Percentiles rank a stretch among this genome's conserved stretches.
phyloP scores from a whole-genome alignment of 2,113 vertebrate genomes.

The Tylochromis polylepis region DNA sequence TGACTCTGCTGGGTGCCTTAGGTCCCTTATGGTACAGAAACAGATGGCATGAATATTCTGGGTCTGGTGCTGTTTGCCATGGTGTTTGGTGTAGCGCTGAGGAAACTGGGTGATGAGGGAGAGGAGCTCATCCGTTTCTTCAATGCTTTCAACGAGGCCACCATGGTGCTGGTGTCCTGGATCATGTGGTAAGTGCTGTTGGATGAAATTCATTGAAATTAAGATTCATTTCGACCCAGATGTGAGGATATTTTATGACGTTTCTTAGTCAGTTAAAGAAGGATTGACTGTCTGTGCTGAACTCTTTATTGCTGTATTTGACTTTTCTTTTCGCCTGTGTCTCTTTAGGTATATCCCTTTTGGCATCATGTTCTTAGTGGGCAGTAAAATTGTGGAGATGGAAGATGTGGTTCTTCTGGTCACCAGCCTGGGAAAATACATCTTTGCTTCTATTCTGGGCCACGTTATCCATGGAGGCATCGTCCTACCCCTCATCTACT shows the following conservation, averaged over 20 bases:
- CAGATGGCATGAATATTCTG: slow-evolving; percentile 96
- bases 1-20: slow-evolving; percentile 46
- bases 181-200: slow-evolving; percentile 92
- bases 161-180: slow-evolving; percentile 98
- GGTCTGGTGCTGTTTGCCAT: slow-evolving; percentile 93
- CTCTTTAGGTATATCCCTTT: slow-evolving; percentile 89
- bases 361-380: slow-evolving; percentile 95
- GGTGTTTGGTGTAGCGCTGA: slow-evolving; percentile 90
- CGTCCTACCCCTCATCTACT: slow-evolving; percentile 92
- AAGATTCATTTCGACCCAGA: background rate
- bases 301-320: background rate
- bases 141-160: slow-evolving; percentile 94
- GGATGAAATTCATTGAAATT: background rate
- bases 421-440: slow-evolving; percentile 95
- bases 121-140: slow-evolving; percentile 98
- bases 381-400: slow-evolving; percentile 99
- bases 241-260: background rate
- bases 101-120: slow-evolving; percentile 88
- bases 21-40: slow-evolving; percentile 83
- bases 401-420: slow-evolving; percentile 87
- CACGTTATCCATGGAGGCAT: slow-evolving; percentile 93
- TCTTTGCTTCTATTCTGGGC: slow-evolving; percentile 93
- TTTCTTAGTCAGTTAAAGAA: background rate
- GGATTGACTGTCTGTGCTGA: background rate
- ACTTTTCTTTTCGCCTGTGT: background rate